Conservation (phyloP, 1,140 invertebrate species). For the Vanessa atalanta region DNA sequence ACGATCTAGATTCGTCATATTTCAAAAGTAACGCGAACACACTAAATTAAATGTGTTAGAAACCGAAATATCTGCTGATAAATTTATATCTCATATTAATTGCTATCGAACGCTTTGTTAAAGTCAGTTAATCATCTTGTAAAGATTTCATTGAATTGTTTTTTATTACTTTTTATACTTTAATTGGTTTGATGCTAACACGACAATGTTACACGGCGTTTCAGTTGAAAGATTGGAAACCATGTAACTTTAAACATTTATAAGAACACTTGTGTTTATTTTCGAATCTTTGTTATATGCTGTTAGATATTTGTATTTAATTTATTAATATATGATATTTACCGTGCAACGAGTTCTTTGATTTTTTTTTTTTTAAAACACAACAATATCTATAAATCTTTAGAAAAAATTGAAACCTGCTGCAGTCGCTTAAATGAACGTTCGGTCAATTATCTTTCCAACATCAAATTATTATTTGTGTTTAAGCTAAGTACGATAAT, state of each 20-base stretch:
- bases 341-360: too few species aligned
- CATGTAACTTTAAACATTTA: background rate
- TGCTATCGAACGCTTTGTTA: slow-evolving; percentile 44
- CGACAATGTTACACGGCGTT: background rate
- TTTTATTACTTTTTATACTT: background rate
- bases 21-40: slow-evolving; percentile 59
- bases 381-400: too few species aligned
- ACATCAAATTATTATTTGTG: slow-evolving; percentile 24
- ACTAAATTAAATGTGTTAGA: slow-evolving; percentile 51
- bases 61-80: slow-evolving; percentile 42
- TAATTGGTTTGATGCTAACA: slow-evolving; percentile 7
- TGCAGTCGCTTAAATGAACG: background rate
- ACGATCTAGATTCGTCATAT: slow-evolving; percentile 76
- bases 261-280: background rate
- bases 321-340: too few species aligned
- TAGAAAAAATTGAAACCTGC: too few species aligned
- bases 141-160: slow-evolving; percentile 24
- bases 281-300: too few species aligned
- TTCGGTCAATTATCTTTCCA: background rate
- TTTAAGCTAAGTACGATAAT: slow-evolving; percentile 33
- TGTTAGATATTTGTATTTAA: too few species aligned
- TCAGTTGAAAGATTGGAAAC: background rate
- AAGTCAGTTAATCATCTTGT: slow-evolving; percentile 41
- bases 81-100: slow-evolving; percentile 52
- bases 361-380: too few species aligned